Base-by-base conservation (phyloP, 2,113 vertebrate genomes). In the Herpetotheres cachinnans region DNA sequence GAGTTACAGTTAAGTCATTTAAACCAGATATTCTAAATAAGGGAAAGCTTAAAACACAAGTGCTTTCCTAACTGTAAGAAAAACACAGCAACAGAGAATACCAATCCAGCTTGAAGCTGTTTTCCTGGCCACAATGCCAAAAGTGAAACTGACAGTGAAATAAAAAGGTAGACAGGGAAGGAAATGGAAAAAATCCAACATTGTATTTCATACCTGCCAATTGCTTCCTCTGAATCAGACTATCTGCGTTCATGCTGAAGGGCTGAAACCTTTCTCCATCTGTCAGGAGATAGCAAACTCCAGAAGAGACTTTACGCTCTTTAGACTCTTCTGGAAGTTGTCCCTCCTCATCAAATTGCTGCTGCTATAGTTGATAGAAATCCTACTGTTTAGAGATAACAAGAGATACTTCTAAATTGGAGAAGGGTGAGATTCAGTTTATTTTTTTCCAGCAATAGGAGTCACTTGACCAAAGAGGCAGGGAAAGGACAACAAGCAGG, bases 151-250 rank as follows among this genome's bases (percentile, higher is more conserved):
- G 65, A 62, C 52, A 84, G 55, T 67, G 72, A 96, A 97, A 95
- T 73, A 88, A 70, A 90, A 93, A 94, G 29, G 40, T 67, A 70
- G 56, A 78, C 25, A 21, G 22, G 59, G n/a, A 90, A 84, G 88
- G 80, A 95, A 95, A 89, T n/a, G 63, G 69, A 86, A 95, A 82
- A 90, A 92, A 79, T 61, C 36, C 66, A 94, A 61, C 49, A 40
- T 29, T 32, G 1, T 24, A 62, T 82, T 84, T 95, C 94, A 76
- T 95, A 97, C 92, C 94, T 95, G 95, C 42, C 86, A 96, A 90
- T 78, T 96, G 90, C 76, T 96, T 92, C 72, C 90, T 89, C 59
- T 96, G 92, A 90, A 93, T 73, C 63, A 94, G 59, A 78, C 79
- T 95, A 92, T 59, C 66, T 83, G 67, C 47, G 67, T 15, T 86